Evolutionary conservation across 1,140 invertebrate species (phyloP), one percentile per base, ranked within the genome.

Genomic region (Macrotrachela quadricornifera): DNA sequence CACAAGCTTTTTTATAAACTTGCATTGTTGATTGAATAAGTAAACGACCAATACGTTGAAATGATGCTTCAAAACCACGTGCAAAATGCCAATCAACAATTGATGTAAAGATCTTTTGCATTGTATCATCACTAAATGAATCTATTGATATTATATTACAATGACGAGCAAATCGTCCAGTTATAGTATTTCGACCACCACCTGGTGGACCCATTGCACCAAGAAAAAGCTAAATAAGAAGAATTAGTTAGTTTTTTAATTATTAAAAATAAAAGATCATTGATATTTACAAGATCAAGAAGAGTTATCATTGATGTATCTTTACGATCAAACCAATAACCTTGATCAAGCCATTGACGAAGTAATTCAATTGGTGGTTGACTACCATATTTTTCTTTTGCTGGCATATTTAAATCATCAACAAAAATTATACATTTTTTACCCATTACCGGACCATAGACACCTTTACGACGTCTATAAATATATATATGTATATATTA

Each of bases 41-140:
- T 16, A 69, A 50, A 66, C 68, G 57, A 2, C 78, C 75, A 52
- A 80, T 65, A 56, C 80, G 71, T 10, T 74, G 65, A 52, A 90
- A 73, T 40, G 59, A 50, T 6, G 57, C 57, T 21, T 71, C 69
- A 61, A 69, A 71, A 42, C 65, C 67, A 56, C 63, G 64, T 15
- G 53, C 15, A 62, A 71, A 71, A 56, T 71, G 69, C 65, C 67
- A 69, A 52, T 71, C 69, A n/a, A 63, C 63, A 47, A 71, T 71
- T 36, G 61, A 51, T 0, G 64, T 63, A 55, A 71, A 71, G 16
- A 71, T 71, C 41, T 64, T 60, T 11, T 55, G 63, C 65, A 71
- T 63, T 0, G 68, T 71, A 6, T 53, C 57, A 51, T 71, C 69
- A 56, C 67, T 66, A 62, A 71, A 71, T 49, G 71, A 67, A 59